Evolutionary conservation across 2,113 vertebrate species (phyloP).

Genomic region (Synchiropus splendidus): DNA sequence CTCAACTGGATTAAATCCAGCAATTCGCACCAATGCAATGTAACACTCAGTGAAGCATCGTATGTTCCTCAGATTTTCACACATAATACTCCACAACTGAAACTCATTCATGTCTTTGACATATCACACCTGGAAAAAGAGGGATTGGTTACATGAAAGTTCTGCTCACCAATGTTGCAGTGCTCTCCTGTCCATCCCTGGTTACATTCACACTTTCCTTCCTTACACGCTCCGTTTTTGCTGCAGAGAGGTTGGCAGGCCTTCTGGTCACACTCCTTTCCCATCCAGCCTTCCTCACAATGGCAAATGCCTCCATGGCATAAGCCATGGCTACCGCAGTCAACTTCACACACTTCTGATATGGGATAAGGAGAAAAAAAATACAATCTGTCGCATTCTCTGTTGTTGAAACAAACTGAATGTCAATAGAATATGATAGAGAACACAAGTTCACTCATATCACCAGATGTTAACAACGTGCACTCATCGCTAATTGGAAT

Average conservation of each 20-base stretch:
- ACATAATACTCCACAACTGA: too few species aligned
- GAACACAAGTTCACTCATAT: too few species aligned
- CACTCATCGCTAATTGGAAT: too few species aligned
- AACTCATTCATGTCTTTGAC: too few species aligned
- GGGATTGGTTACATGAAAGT: not conserved
- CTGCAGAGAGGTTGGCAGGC: constrained; percentile 89
- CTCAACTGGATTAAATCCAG: too few species aligned
- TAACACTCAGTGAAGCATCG: too few species aligned
- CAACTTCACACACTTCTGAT: constrained; percentile 81
- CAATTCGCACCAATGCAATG: too few species aligned
- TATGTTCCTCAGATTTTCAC: too few species aligned
- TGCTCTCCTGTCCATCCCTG: constrained; percentile 98
- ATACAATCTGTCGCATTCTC: not conserved
- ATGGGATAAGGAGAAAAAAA: constrained; percentile 5
- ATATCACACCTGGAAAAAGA: too few species aligned
- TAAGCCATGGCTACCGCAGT: constrained; percentile 82
- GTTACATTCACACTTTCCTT: constrained; percentile 95
- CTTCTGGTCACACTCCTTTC: constrained; percentile 80
- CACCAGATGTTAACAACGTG: too few species aligned
- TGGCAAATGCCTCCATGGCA: constrained; percentile 86
- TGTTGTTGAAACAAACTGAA: too few species aligned
- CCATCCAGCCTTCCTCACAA: constrained; percentile 94
- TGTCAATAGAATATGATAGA: too few species aligned
- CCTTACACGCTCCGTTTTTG: constrained; percentile 91
- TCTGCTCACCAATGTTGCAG: constrained; percentile 89